A percentile compares a stretch with the other conserved stretches of the same genome.
phyloP scores from a whole-genome alignment of 2,888 invertebrate genomes.

The Drosophila pseudotalamancana region DNA sequence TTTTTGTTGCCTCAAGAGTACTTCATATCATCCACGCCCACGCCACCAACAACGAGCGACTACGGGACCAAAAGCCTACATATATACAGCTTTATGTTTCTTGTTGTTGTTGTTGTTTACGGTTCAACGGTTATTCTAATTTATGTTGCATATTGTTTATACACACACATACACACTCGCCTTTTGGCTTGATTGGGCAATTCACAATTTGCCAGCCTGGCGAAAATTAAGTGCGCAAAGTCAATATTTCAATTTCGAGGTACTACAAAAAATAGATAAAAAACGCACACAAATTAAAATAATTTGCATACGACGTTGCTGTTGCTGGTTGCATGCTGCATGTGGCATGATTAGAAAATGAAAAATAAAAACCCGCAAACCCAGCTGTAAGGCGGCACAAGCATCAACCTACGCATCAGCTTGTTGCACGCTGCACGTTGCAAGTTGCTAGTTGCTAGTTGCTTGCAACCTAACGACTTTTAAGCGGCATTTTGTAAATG shows the following conservation, averaged over 20 bases:
- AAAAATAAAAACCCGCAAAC: conserved; percentile 56
- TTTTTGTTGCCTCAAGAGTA: conserved; percentile 42
- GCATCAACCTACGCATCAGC: conserved; percentile 51
- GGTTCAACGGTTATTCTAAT: conserved; percentile 67
- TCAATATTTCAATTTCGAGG: conserved; percentile 74
- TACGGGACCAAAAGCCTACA: conserved; percentile 22
- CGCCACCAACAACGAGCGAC: conserved; percentile 16
- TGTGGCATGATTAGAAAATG: conserved; percentile 53
- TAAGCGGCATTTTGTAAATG: conserved; percentile 59
- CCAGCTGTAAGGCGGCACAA: conserved; percentile 28
- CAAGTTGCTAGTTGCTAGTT: conserved; percentile 18
- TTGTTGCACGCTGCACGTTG: conserved; percentile 29
- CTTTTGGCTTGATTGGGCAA: conserved; percentile 64
- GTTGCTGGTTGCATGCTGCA: conserved; percentile 41
- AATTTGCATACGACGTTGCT: conserved; percentile 62
- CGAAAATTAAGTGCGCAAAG: conserved; percentile 77
- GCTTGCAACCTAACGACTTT: conserved; percentile 37
- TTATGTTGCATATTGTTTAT: conserved; percentile 68
- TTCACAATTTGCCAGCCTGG: conserved; percentile 70
- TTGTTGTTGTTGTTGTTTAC: conserved; percentile 30
- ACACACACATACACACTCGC: conserved; percentile 1
- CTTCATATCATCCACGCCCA: conserved; percentile 58
- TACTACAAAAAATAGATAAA: conserved; percentile 6
- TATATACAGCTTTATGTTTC: conserved; percentile 17
- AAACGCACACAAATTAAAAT: conserved; percentile 33